Base-by-base conservation (phyloP, 2,888 invertebrate genomes). In the Cheilosia grossa region DNA sequence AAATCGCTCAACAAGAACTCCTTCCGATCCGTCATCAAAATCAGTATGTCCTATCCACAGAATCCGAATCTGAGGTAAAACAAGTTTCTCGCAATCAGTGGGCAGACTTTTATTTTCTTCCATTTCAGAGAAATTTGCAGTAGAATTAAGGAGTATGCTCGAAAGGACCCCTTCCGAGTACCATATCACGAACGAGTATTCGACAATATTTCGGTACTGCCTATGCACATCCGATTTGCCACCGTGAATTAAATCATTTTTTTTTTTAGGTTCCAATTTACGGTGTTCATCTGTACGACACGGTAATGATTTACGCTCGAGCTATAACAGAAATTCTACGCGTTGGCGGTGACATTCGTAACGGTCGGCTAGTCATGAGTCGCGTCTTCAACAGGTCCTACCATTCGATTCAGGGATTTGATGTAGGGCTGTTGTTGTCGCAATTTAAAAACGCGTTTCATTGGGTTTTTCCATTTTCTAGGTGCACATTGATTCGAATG, bases 241-340 rank as follows among this genome's bases (percentile, higher is more conserved):
- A 17, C 15, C n/a, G 27, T 6, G 5, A 15, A 51, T 6, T 6
- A 15, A 53, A 21, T 42, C 15, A 10, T 40, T 40, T 15, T 40
- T 13, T n/a, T 64, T 87, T 73, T 88, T 96, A 59, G 96, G 96
- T 96, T 0, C 95, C 96, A 0, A 95, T 96, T 88, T 95, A 96
- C 92, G 97, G 97, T 0, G 95, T 96, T 0, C 96, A 97, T 90
- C 93, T 97, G 0, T 98, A 97, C 91, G 98, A 98, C 89, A 97
- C 97, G 0, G 96, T 98, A 2, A 94, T 95, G 90, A 94, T 98
- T 70, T 98, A 98, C 93, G 97, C 97, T 0, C 93, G 94, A 13
- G 98, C 97, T 0, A 93, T 97, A 17, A 95, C 96, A 0, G 95
- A 96, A 67, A 93, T 95, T 0, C 93, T 98, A 87, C 90, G 93